Evolutionary conservation across 2,113 vertebrate species (phyloP).

Genomic region (Corydoras sp.): DNA sequence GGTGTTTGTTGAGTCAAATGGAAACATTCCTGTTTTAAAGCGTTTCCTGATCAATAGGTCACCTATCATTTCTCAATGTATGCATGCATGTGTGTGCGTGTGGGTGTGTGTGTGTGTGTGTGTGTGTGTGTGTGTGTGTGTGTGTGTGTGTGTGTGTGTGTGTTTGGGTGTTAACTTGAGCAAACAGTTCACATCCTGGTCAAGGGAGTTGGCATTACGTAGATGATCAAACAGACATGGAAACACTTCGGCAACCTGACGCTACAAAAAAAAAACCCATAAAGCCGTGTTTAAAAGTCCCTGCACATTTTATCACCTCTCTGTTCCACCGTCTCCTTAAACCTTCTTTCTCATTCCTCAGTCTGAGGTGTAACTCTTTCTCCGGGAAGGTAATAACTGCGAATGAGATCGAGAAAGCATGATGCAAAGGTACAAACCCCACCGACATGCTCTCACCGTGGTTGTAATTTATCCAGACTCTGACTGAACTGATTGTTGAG

Average conservation of each 20-base stretch:
- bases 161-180: slow-evolving; percentile 68
- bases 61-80: not conserved
- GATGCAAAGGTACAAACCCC: too few relatives aligned
- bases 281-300: not conserved
- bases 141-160: slow-evolving; percentile 24
- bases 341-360: too few relatives aligned
- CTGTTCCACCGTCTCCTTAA: too few relatives aligned
- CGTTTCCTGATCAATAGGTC: not conserved
- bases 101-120: too few relatives aligned
- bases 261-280: not conserved
- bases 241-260: not conserved
- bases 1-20: too few relatives aligned
- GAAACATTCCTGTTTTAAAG: too few relatives aligned
- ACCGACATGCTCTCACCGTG: slow-evolving; percentile 55
- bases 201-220: slow-evolving; percentile 34
- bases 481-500: slow-evolving; percentile 74
- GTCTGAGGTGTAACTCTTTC: too few relatives aligned
- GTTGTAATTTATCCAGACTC: slow-evolving; percentile 68
- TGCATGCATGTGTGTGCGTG: too few relatives aligned
- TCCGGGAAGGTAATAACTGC: too few relatives aligned
- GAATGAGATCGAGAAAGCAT: not conserved
- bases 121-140: too few relatives aligned
- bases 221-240: slow-evolving; percentile 21
- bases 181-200: slow-evolving; percentile 74
- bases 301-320: not conserved